Evolutionary conservation across 1,140 invertebrate species (phyloP).

Genomic region (Plodia interpunctella): DNA sequence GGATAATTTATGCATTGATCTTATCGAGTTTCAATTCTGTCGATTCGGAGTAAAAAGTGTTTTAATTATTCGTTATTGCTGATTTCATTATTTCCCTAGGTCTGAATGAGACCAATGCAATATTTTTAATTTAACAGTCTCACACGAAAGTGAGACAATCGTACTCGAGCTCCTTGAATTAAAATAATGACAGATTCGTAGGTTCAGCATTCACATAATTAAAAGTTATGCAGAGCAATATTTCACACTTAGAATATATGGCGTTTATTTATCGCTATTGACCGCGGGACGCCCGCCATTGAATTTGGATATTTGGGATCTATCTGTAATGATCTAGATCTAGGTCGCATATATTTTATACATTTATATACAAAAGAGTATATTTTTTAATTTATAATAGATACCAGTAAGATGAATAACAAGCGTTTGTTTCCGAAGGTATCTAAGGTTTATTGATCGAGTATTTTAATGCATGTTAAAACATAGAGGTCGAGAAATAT

Average conservation of each 20-base stretch:
- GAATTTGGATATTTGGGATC: too few species aligned
- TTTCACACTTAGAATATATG: neutral
- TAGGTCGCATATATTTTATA: too few species aligned
- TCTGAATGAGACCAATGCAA: neutral
- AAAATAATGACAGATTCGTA: neutral
- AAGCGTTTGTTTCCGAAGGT: too few species aligned
- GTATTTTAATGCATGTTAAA: neutral
- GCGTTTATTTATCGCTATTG: neutral
- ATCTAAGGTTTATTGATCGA: too few species aligned
- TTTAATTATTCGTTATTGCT: neutral
- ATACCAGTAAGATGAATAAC: too few species aligned
- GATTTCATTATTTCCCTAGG: neutral
- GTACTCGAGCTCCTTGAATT: neutral
- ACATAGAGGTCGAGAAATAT: neutral
- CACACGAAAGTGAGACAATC: neutral
- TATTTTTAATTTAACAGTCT: neutral
- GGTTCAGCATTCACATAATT: neutral
- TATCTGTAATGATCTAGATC: too few species aligned
- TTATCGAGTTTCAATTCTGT: neutral
- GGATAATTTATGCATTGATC: neutral
- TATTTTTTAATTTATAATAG: too few species aligned
- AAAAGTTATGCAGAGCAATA: neutral
- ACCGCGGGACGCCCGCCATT: too few species aligned
- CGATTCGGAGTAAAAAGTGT: neutral
- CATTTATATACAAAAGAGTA: too few species aligned